Evolutionary conservation across 2,113 vertebrate genomes (phyloP).

Genomic region (Ctenomys sociabilis): DNA sequence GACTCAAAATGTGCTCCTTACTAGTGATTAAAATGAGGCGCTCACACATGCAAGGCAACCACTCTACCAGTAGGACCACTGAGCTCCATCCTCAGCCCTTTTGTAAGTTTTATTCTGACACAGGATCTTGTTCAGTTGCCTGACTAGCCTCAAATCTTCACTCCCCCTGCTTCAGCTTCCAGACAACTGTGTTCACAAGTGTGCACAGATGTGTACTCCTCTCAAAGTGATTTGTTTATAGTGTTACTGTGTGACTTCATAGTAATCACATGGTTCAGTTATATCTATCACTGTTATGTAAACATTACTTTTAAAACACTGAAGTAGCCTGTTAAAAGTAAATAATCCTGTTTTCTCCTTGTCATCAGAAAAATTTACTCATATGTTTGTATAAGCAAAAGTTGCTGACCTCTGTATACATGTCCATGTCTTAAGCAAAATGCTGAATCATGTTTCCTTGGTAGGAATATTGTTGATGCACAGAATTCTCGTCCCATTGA

Average conservation of each 20-base stretch:
- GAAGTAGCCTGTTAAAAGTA: background rate
- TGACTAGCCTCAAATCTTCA: background rate
- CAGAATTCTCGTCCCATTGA: conserved; percentile 97
- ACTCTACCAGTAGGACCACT: background rate
- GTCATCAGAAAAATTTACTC: background rate
- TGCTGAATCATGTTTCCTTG: conserved; percentile 73
- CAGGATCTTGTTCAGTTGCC: background rate
- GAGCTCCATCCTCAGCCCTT: background rate
- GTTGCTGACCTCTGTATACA: background rate
- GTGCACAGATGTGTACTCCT: background rate
- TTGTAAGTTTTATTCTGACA: background rate
- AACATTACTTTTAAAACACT: conserved; percentile 20
- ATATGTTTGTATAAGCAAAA: background rate
- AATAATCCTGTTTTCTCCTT: background rate
- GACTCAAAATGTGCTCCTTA: background rate
- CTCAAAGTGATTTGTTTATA: background rate
- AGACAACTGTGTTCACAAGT: background rate
- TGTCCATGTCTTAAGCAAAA: background rate
- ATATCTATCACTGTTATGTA: background rate
- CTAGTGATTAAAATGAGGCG: background rate
- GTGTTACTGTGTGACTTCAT: background rate
- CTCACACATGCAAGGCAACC: background rate
- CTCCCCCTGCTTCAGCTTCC: background rate
- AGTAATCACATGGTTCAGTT: background rate
- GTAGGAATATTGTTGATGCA: conserved; percentile 97